Base-by-base conservation (phyloP, 1,140 invertebrate species). In the Drosophila paulistorum region DNA sequence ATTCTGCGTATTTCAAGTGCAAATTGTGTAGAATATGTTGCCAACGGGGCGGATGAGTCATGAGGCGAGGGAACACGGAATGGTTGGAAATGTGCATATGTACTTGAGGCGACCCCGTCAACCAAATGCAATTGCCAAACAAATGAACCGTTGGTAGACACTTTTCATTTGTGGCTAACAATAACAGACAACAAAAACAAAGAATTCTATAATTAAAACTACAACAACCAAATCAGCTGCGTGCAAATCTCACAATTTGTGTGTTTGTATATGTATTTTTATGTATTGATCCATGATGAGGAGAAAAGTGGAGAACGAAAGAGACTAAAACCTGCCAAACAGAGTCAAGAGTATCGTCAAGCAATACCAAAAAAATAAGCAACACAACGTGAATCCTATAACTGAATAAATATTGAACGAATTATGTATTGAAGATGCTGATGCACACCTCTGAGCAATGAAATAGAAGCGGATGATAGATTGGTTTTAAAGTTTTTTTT, bases 141-240 rank as follows among this genome's bases (percentile, higher is more conserved):
- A 80, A 84, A 63, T 77, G 68, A 77, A 70, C 71, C 80, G 69
- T 77, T 35, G 42, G 33, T 41, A 63, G 69, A 45, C 69, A 65
- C 17, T 73, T 69, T 57, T 74, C 64, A 59, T 62, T 68, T 71
- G 64, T 77, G 30, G 66, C 58, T 65, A 78, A 69, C 66, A 71
- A 61, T 55, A 66, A 57, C 13, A 67, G 70, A 26, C 68, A 71
- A 51, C 62, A 75, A 59, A 64, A 57, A 62, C 48, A 59, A 64
- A 45, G 33, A 70, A 14, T 62, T 68, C 83, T 86, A 87, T 80
- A 54, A 74, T 83, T 87, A 86, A 75, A 77, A 77, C 66, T 51
- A 51, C 45, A 77, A 87, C 79, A 86, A 86, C 83, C 83, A 77
- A 87, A 90, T 90, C 87, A 90, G 86, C 86, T 90, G 87, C 80